Evolutionary conservation across 2,113 vertebrate genomes (phyloP).

Genomic region (Labeo rohita): DNA sequence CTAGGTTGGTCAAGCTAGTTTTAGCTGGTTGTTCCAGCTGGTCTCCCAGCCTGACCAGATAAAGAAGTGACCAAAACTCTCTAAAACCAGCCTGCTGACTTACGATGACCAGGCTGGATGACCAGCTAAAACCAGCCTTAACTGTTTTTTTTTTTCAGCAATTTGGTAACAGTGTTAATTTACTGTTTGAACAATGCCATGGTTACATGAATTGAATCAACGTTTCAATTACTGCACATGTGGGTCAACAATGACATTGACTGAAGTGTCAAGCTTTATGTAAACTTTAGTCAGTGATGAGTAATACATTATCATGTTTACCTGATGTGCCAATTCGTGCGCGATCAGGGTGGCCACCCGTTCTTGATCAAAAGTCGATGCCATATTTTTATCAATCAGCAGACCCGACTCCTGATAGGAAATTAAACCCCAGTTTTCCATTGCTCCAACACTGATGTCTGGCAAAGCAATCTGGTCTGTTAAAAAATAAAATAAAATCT

Average conservation of each 20-base stretch:
- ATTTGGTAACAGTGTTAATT: neutral
- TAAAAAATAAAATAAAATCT: neutral
- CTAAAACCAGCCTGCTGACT: too few species aligned
- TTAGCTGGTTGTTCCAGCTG: too few species aligned
- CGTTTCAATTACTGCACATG: neutral
- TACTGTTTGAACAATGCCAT: neutral
- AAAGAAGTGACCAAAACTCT: too few species aligned
- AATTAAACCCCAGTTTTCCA: slow-evolving; percentile 80
- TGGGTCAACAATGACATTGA: neutral
- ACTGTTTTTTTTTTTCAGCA: too few species aligned
- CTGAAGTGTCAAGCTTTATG: neutral
- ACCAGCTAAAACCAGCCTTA: too few species aligned
- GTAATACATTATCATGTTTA: slow-evolving; percentile 43
- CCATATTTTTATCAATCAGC: slow-evolving; percentile 67
- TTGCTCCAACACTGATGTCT: slow-evolving; percentile 63
- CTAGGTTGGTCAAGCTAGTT: too few species aligned
- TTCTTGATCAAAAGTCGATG: slow-evolving; percentile 67
- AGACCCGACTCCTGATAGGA: slow-evolving; percentile 70
- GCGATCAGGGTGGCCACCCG: slow-evolving; percentile 61
- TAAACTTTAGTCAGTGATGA: neutral
- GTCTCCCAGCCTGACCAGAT: too few species aligned
- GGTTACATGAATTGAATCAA: neutral
- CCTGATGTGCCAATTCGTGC: slow-evolving; percentile 79
- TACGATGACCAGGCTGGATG: too few species aligned
- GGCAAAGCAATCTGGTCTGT: slow-evolving; percentile 78